Evolutionary conservation across 2,797 vertebrate species (phyloP), one percentile per base, ranked within the genome.

Genomic region (Danio jaintianensis): DNA sequence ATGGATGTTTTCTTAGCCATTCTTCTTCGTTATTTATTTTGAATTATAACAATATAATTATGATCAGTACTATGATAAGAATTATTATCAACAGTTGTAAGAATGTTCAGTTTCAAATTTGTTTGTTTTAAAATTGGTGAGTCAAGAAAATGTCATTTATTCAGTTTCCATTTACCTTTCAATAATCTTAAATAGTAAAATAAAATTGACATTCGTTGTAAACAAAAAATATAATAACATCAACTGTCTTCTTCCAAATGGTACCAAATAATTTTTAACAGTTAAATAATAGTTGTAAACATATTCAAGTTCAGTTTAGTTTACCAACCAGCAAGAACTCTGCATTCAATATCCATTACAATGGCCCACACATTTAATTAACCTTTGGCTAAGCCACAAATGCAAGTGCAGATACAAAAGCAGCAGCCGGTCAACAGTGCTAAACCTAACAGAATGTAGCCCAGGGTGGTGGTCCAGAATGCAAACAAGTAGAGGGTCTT

Each of bases 401-500:
- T 1, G 53, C 76, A 87, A n/a, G 40, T 8, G 42, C 62, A 80
- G 18, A 88, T 2, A n/a, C 53, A 4, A 3, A 15, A 10, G 74
- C 73, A 84, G 29, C 50, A 80, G 12, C 40, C 18, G 0, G 52
- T 1, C 0, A 82, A 2, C 45, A 89, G 13, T 0, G 4, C 0
- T 6, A 80, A 0, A 22, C 43, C 85, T 9, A 88, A 52, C 0
- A 81, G 0, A 15, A 87, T 78, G 68, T 88, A 87, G 13, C 47
- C 47, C 42, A 83, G 0, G 3, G 78, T 85, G 38, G 79, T 86
- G 53, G 77, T 79, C 88, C 87, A 89, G 72, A 89, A 88, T 20
- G 87, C 85, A 74, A 89, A 89, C 22, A 81, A 52, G 73, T 89
- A 89, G 42, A 89, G 73, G 0, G 85, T 87, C 71, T 82, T 86